Evolutionary conservation across 2,888 invertebrate genomes (phyloP), one percentile per base, ranked within the genome.

Genomic region (Gasteruption jaculator): DNA sequence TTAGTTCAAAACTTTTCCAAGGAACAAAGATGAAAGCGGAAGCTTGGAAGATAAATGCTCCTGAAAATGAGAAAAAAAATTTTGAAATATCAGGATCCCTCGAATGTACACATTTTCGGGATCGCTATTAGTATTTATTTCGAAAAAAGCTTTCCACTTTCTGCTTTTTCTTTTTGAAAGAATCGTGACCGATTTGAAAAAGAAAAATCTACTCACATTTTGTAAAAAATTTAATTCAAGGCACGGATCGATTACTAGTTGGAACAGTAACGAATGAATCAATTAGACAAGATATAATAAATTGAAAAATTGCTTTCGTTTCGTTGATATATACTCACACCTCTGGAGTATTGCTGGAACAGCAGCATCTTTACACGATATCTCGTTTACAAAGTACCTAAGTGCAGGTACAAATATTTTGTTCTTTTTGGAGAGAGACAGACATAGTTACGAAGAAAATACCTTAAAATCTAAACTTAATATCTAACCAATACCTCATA

Each of bases 331-430:
- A 64, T 65, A 65, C 65, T 65, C 63, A 65, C 64, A 60, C 64
- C 63, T 54, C 57, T 57, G 62, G 57, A 61, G 55, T 54, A 58
- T n/a, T 60, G 57, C 58, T 58, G 57, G 58, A 55, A 54, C 56
- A 49, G 56, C 59, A 50, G 57, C 58, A 57, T 58, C 60, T 59
- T n/a, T 58, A 63, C 58, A 50, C 58, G 61, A 57, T 60, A 64
- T 62, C 62, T 64, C 58, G 63, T 62, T 54, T 61, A 64, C 55
- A 64, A 63, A 63, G 62, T 60, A 61, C 65, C 65, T 65, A 63
- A 55, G 63, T 64, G 61, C 60, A 63, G 54, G 57, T 62, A 63
- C 56, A 63, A 65, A 65, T 50, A n/a, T n/a, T n/a, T n/a, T n/a
- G n/a, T n/a, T n/a, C n/a, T n/a, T 43, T 58, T 60, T 60, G 58